These are phyloP conservation scores for Chaetophractus vellerosus DNA, from an alignment of 2,797 vertebrate genomes.

Conservation along the genomic window DNA sequence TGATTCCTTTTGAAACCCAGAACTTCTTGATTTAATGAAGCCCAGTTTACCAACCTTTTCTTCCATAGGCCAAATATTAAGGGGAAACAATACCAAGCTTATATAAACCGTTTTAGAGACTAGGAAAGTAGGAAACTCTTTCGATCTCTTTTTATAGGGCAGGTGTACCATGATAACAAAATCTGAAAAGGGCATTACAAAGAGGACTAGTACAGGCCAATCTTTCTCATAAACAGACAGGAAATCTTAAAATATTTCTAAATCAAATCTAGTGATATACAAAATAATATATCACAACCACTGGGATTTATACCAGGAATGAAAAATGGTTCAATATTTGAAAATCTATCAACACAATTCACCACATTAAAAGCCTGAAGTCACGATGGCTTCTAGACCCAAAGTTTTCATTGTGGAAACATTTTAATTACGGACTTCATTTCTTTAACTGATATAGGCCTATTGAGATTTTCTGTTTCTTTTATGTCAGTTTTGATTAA, in stretches of 20 bases:
- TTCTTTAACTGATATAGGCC: neutral
- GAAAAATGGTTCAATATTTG: neutral
- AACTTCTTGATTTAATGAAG: too few species aligned
- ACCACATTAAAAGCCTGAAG: neutral
- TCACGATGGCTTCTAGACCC: neutral
- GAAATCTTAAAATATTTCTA: neutral
- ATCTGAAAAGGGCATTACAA: neutral
- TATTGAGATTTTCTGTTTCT: neutral
- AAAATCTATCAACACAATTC: neutral
- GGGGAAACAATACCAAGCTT: neutral
- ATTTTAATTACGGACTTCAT: neutral
- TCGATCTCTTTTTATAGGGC: neutral
- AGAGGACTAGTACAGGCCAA: neutral
- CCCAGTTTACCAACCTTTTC: too few species aligned
- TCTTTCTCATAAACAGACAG: neutral
- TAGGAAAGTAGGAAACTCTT: neutral
- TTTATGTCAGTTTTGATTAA: neutral
- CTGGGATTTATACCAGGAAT: neutral
- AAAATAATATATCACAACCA: neutral
- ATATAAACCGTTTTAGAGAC: neutral
- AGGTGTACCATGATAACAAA: neutral
- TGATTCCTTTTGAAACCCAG: too few species aligned
- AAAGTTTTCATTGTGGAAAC: neutral
- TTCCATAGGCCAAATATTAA: conserved; percentile 14
- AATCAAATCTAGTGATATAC: neutral